A percentile compares a stretch with the other conserved stretches of the same genome.
These are phyloP conservation scores for Danio albolineatus DNA, from an alignment of 2,797 vertebrate genomes.

Conservation along the genomic window DNA sequence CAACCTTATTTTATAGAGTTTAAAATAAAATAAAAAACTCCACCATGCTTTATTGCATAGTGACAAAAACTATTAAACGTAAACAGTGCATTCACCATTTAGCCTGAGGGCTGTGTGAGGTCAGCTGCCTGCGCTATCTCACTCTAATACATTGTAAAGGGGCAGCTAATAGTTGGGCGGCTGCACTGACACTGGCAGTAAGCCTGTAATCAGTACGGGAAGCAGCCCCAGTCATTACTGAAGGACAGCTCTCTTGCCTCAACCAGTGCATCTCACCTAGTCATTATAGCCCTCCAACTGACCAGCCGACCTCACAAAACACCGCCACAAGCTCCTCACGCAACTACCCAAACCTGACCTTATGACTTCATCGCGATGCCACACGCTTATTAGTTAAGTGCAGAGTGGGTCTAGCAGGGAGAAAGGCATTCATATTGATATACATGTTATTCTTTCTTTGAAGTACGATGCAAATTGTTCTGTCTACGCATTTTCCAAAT, in stretches of 20 bases:
- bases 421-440: neutral
- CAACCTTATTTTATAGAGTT: too few species aligned
- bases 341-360: conserved; percentile 12
- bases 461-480: neutral
- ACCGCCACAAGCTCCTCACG: neutral
- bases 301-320: conserved; percentile 24
- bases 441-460: neutral
- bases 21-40: neutral
- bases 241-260: conserved; percentile 12
- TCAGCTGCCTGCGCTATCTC: conserved; percentile 23
- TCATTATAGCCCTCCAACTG: conserved; percentile 45
- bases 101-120: conserved; percentile 27
- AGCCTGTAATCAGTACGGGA: conserved; percentile 51
- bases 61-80: conserved; percentile 12
- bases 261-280: conserved; percentile 42
- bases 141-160: conserved; percentile 35
- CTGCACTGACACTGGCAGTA: conserved; percentile 28
- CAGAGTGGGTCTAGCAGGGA: neutral
- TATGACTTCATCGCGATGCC: conserved; percentile 15
- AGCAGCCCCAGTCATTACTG: conserved; percentile 56
- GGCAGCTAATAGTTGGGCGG: conserved; percentile 40
- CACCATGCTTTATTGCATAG: neutral
- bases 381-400: neutral
- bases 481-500: too few species aligned
- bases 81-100: conserved; percentile 7